Conservation (phyloP, 2,797 vertebrate genomes). For the Sandelia bainsii region DNA sequence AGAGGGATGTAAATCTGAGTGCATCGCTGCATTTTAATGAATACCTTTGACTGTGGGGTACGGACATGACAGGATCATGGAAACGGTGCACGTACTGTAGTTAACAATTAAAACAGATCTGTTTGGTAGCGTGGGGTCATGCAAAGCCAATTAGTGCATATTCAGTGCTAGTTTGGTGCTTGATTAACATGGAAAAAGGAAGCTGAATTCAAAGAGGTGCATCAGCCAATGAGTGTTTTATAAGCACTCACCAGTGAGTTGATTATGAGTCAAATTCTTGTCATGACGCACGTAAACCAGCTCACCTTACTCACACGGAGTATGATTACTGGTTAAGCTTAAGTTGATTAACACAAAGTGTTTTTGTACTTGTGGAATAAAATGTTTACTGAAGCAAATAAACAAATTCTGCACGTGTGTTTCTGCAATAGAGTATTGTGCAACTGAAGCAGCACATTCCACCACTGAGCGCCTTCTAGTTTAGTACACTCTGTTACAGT, state of each 20-base stretch:
- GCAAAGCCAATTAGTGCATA: constrained; percentile 36
- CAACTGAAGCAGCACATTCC: background rate
- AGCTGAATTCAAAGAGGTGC: constrained; percentile 9
- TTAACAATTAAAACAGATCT: constrained; percentile 44
- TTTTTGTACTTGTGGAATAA: background rate
- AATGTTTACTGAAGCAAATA: constrained; percentile 6
- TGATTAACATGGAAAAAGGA: constrained; percentile 33
- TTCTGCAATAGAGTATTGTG: background rate
- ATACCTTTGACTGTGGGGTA: constrained; percentile 22
- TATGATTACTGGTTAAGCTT: background rate
- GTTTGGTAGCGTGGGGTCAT: constrained; percentile 35
- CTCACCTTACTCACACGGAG: background rate
- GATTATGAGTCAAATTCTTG: background rate
- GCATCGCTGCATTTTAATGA: constrained; percentile 38
- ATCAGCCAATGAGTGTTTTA: constrained; percentile 6
- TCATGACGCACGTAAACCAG: background rate
- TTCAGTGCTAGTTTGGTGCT: constrained; percentile 1
- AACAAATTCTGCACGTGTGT: constrained; percentile 3
- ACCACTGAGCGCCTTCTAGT: background rate
- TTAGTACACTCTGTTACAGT: background rate
- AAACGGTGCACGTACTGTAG: constrained; percentile 14
- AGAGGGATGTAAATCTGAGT: constrained; percentile 12
- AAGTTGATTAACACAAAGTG: background rate
- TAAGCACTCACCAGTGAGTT: constrained; percentile 1
- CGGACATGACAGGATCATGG: constrained; percentile 14